Evolutionary conservation across 1,140 invertebrate genomes (phyloP).

Genomic region (Drosophila persimilis): DNA sequence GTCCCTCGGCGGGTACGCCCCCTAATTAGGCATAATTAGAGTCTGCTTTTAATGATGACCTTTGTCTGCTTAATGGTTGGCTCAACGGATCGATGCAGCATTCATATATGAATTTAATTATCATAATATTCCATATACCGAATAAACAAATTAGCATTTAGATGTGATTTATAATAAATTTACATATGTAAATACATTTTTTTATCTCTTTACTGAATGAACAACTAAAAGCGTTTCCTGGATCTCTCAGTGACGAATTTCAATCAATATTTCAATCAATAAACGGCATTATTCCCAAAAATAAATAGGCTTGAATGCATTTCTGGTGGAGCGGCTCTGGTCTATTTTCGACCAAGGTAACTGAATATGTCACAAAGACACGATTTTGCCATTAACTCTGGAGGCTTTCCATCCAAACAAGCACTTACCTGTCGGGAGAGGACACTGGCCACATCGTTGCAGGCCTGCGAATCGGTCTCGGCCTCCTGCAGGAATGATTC

Average conservation of each 20-base stretch:
- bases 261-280: no score
- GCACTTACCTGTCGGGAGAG: constrained; percentile 87
- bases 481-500: constrained; percentile 95
- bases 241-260: no score
- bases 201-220: neutral
- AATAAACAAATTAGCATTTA: no score
- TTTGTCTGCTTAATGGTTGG: constrained; percentile 28
- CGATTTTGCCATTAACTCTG: constrained; percentile 38
- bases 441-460: constrained; percentile 93
- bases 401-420: neutral
- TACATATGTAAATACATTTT: no score
- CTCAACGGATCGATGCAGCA: constrained; percentile 33
- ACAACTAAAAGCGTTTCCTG: constrained; percentile 12
- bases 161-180: no score
- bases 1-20: constrained; percentile 18
- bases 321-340: neutral
- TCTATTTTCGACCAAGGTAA: constrained; percentile 14
- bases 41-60: constrained; percentile 47
- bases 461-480: constrained; percentile 95
- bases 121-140: constrained; percentile 9
- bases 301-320: no score
- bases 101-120: constrained; percentile 28
- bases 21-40: constrained; percentile 70
- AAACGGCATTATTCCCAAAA: no score
- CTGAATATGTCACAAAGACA: constrained; percentile 37